A percentile compares a stretch with the other conserved stretches of the same genome.
phyloP scores from a whole-genome alignment of 2,797 vertebrate species.

The Thripadectes ignobilis region DNA sequence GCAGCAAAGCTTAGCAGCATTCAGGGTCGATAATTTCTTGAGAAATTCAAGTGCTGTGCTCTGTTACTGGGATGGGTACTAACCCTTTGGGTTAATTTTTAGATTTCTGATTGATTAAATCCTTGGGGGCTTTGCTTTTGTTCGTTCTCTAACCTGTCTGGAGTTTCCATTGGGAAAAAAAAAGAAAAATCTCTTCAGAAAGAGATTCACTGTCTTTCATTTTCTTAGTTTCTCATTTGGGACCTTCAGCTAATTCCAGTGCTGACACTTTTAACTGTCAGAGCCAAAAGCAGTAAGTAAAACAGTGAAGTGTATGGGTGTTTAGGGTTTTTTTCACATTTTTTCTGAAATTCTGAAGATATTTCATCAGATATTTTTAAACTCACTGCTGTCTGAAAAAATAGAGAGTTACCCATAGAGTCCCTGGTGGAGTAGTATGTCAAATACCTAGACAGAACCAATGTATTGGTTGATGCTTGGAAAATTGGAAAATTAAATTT shows the following conservation, averaged over 20 bases:
- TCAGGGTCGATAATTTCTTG: neutral
- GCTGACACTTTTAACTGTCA: neutral
- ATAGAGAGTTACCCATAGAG: neutral
- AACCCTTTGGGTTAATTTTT: neutral
- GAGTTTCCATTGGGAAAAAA: fast-evolving
- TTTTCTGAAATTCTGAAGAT: neutral
- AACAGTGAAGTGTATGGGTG: neutral
- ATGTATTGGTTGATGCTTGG: neutral
- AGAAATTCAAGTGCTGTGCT: neutral
- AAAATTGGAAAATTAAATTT: neutral
- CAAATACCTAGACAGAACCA: neutral
- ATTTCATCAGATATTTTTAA: neutral
- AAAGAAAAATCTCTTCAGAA: neutral
- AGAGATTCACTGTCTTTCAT: neutral
- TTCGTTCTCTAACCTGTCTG: fast-evolving
- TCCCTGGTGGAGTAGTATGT: neutral
- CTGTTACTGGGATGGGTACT: neutral
- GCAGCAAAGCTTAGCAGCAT: neutral
- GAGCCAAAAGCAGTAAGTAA: neutral
- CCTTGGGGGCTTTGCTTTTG: neutral
- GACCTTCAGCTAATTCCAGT: neutral
- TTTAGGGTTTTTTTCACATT: fast-evolving
- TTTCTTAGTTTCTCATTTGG: neutral
- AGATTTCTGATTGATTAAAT: neutral
- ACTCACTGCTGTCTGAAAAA: neutral